Evolutionary conservation across 23 tunicate species (phyloP), one percentile per base, ranked within the genome.

Genomic region (Diplosoma virens): DNA sequence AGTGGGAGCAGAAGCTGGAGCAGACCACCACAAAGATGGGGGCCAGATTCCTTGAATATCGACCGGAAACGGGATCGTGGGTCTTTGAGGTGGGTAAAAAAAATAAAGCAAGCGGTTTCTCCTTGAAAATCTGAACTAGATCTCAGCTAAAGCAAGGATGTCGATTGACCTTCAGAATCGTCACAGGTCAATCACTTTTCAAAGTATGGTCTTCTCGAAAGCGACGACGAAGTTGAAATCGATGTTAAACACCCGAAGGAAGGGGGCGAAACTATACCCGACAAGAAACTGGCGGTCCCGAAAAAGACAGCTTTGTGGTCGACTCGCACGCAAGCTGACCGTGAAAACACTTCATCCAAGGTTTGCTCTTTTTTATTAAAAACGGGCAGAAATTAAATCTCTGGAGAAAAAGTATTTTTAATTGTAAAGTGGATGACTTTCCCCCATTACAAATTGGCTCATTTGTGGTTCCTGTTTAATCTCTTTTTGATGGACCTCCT

Each of bases 161-260:
- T 46, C 53, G 53, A 46, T 46, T 46, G 14, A 66, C 6, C 47
- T 29, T 23, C 22, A 66, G 28, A 7, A 20, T 9, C 3, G 6
- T 70, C 21, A 21, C 47, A 92, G 94, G 99, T 94, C 33, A 78
- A 79, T 18, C 99, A 94, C 65, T 94, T 94, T 67, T 94, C 99
- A 64, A 94, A 94, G 52, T 94, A 94, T 59, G 99, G 94, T n/a
- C 86, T 94, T 30, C 81, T 87, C 1, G 95, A 88, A 36, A 73
- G 86, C 48, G 99, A 94, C 58, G 99, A 82, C 17, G 98, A 93
- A 56, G 78, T n/a, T 6, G 98, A 86, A 6, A 68, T 72, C 0
- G 79, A 59, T 1, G 63, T 73, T 1, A 37, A 71, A 6, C 63
- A 72, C 23, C 75, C 75, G 26, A 61, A n/a, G 1, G 52, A 41